These are phyloP conservation scores for Scrobipalpa costella DNA, from an alignment of 2,888 invertebrate genomes.

Conservation along the genomic window DNA sequence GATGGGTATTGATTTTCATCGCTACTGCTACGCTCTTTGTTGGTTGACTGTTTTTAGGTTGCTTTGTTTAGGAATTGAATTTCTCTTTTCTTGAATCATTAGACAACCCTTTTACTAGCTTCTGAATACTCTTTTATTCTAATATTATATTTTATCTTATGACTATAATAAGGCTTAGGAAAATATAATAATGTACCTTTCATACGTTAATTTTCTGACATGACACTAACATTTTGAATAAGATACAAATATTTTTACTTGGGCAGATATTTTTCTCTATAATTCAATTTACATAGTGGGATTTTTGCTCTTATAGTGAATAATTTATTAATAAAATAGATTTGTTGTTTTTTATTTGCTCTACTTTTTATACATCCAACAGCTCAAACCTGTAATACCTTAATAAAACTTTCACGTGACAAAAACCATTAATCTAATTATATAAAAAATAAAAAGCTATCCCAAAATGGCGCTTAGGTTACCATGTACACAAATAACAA, in stretches of 20 bases:
- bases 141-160: too few relatives aligned
- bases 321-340: not conserved
- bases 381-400: not conserved
- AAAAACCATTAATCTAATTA: conserved; percentile 36
- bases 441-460: conserved; percentile 43
- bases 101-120: too few relatives aligned
- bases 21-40: conserved; percentile 42
- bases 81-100: too few relatives aligned
- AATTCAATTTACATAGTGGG: not conserved
- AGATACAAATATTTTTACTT: too few relatives aligned
- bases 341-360: not conserved
- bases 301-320: too few relatives aligned
- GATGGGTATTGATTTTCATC: conserved; percentile 61
- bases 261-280: too few relatives aligned
- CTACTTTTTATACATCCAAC: not conserved
- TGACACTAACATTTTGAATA: too few relatives aligned
- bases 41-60: conserved; percentile 14
- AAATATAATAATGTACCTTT: too few relatives aligned
- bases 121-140: too few relatives aligned
- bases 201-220: too few relatives aligned
- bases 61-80: not conserved
- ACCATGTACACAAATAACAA: conserved; percentile 42
- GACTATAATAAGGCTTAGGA: too few relatives aligned
- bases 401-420: conserved; percentile 22
- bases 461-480: conserved; percentile 38